Percentiles rank a stretch among this genome's conserved stretches.
These are phyloP conservation scores for Archocentrus centrarchus DNA, from an alignment of 2,113 vertebrate genomes.

Conservation along the genomic window DNA sequence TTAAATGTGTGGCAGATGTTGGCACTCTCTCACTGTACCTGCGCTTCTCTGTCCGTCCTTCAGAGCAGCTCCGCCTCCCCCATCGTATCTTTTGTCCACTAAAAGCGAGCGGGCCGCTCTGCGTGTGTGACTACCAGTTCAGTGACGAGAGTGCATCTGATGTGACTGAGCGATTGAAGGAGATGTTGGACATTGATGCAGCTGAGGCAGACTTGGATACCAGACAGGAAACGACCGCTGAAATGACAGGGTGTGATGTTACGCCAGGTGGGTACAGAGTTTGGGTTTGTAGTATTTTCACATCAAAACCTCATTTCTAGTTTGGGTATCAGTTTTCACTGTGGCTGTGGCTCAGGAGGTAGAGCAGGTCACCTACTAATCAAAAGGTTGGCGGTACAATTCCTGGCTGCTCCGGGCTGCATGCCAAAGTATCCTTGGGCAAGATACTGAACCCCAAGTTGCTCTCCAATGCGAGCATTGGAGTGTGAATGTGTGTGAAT, in stretches of 20 bases:
- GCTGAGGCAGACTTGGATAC: constrained; percentile 66
- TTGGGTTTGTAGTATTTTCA: background rate
- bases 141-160: constrained; percentile 74
- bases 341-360: too few species aligned
- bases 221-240: constrained; percentile 61
- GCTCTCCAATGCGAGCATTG: too few species aligned
- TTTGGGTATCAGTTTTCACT: background rate
- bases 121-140: constrained; percentile 82
- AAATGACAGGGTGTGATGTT: background rate
- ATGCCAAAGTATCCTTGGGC: too few species aligned
- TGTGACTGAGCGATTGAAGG: constrained; percentile 76
- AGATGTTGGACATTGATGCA: constrained; percentile 78
- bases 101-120: constrained; percentile 49
- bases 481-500: too few species aligned
- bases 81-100: constrained; percentile 75
- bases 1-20: background rate
- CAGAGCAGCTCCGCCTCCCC: constrained; percentile 64
- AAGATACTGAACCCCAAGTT: too few species aligned
- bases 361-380: too few species aligned
- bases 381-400: too few species aligned
- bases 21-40: background rate
- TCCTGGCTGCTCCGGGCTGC: too few species aligned
- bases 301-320: background rate
- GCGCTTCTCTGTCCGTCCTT: background rate
- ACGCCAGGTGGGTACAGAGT: constrained; percentile 25